A percentile compares a stretch with the other conserved stretches of the same genome.
Conservation (phyloP, 2,113 vertebrate species). For the Lycaon pictus region DNA sequence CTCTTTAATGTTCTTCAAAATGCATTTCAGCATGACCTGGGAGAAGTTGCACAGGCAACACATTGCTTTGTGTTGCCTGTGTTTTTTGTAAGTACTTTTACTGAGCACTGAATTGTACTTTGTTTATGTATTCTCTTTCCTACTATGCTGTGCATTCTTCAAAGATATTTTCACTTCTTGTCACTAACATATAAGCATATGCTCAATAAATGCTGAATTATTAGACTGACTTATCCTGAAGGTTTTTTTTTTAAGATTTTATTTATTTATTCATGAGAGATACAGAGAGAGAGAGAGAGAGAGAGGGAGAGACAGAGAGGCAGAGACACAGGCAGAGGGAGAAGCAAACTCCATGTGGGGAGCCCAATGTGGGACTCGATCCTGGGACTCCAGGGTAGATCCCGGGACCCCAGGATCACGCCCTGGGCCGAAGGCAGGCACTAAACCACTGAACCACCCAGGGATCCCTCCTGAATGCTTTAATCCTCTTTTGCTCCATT, state of each 20-base stretch:
- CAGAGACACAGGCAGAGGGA: too few relatives aligned
- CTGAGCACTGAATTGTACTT: not conserved
- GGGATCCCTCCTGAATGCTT: not conserved
- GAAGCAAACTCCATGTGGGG: too few relatives aligned
- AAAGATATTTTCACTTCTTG: slow-evolving; percentile 21
- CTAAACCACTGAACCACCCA: too few relatives aligned
- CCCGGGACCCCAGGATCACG: too few relatives aligned
- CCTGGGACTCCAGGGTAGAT: too few relatives aligned
- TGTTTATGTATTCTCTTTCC: not conserved
- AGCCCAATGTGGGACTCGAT: too few relatives aligned
- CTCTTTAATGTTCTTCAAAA: not conserved
- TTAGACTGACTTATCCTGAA: not conserved
- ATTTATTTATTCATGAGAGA: too few relatives aligned
- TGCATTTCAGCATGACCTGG: not conserved
- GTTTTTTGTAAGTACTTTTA: not conserved
- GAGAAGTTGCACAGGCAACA: not conserved
- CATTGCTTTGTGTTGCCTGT: not conserved
- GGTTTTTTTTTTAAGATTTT: not conserved
- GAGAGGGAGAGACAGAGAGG: too few relatives aligned
- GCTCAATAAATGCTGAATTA: not conserved
- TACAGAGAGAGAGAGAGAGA: too few relatives aligned
- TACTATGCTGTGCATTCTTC: not conserved
- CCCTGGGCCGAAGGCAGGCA: too few relatives aligned
- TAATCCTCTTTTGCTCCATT: not conserved
- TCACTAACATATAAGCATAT: not conserved